These are phyloP conservation scores for Cyrtonyx montezumae DNA, from an alignment of 2,113 vertebrate species.

Conservation along the genomic window DNA sequence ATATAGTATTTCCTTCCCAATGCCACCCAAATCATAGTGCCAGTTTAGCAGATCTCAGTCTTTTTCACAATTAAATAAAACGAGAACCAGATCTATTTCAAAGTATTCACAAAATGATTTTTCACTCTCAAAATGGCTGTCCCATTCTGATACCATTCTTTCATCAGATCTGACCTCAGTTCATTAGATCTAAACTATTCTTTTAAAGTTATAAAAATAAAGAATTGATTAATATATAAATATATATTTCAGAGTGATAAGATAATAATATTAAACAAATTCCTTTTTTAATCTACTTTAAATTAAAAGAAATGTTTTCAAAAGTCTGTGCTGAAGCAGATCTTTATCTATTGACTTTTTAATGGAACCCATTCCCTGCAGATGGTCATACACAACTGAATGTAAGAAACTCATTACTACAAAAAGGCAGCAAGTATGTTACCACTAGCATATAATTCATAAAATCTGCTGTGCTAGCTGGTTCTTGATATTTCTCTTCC, in stretches of 20 bases:
- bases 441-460: conserved; percentile 55
- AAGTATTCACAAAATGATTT: conserved; percentile 54
- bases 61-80: conserved; percentile 39
- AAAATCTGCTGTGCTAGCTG: conserved; percentile 58
- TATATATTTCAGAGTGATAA: conserved; percentile 60
- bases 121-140: not conserved
- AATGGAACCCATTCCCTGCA: conserved; percentile 63
- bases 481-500: conserved; percentile 38
- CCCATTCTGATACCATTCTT: not conserved
- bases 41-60: conserved; percentile 35
- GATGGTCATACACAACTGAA: conserved; percentile 32
- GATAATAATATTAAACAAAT: conserved; percentile 62
- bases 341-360: conserved; percentile 55
- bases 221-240: conserved; percentile 70
- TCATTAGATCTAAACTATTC: conserved; percentile 57
- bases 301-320: conserved; percentile 70
- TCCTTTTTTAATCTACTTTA: conserved; percentile 65
- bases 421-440: conserved; percentile 54
- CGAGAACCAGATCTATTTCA: conserved; percentile 36
- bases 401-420: conserved; percentile 58
- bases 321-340: conserved; percentile 47
- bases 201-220: conserved; percentile 63
- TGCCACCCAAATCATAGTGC: conserved; percentile 54
- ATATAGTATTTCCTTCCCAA: conserved; percentile 29
- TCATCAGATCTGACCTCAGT: conserved; percentile 57